Base-by-base conservation (phyloP, 2,797 vertebrate species). In the Chanos chanos region DNA sequence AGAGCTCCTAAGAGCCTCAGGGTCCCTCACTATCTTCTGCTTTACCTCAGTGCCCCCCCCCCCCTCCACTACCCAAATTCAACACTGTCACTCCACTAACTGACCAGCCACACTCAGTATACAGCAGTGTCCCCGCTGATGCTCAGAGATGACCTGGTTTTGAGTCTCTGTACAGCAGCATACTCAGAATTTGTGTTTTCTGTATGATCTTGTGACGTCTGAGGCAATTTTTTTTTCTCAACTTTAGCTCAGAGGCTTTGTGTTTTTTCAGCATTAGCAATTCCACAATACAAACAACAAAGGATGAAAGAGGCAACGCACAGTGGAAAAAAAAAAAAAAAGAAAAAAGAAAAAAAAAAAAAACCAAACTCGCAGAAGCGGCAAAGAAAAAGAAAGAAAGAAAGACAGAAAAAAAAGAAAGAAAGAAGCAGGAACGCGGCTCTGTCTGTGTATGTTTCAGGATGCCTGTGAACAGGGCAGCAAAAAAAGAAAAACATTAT, bases 271-370 rank as follows among this genome's bases (percentile, higher is more conserved):
- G 34, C 66, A 74, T 76, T 68, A 68, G 50, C 64, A 61, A 69
- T 69, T 71, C 67, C 50, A 67, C 56, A 68, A 74, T 69, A 64
- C 62, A 65, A 67, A 71, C 62, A 71, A 63, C 59, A 71, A 70
- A 62, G 31, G 45, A 55, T n/a, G n/a, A n/a, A n/a, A n/a, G n/a
- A n/a, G n/a, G n/a, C n/a, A n/a, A n/a, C n/a, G n/a, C n/a, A n/a
- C n/a, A n/a, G n/a, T n/a, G n/a, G n/a, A n/a, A n/a, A 45, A 33
- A 58, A 48, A 18, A 18, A 24, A 16, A 40, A 33, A 36, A 8
- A 44, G 1, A 53, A 12, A 36, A 36, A 15, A 41, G 13, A 52
- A 25, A 27, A 15, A 52, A 31, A 33, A 9, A 19, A 16, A 44
- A 53, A 41, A 24, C 8, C n/a, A n/a, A 48, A 22, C 8, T 31